Conservation (phyloP, 2,113 vertebrate species). For the Rhinopomastus cyanomelas region DNA sequence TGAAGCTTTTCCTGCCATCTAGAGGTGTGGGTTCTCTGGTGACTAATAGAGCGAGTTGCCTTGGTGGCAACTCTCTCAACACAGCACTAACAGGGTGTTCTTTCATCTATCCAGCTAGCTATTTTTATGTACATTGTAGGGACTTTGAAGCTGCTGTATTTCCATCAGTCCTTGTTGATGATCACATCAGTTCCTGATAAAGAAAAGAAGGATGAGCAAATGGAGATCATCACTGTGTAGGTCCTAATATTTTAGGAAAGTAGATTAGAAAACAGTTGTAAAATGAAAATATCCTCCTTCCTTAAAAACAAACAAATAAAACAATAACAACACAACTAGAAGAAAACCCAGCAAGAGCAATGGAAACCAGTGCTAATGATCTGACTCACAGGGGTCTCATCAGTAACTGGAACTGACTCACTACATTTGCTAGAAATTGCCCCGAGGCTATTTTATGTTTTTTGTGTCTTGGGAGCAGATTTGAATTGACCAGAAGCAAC, state of each 20-base stretch:
- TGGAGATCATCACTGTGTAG: accelerated
- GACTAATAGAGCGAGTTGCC: not conserved
- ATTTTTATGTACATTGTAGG: not conserved
- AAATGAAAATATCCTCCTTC: not conserved
- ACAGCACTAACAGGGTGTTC: not conserved
- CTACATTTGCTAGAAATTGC: not conserved
- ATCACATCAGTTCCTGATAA: not conserved
- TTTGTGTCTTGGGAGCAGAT: not conserved
- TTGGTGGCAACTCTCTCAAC: not conserved
- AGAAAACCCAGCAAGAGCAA: not conserved
- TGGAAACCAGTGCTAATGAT: constrained; percentile 3
- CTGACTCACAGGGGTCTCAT: constrained; percentile 28
- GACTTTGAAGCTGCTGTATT: not conserved
- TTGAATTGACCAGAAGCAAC: not conserved
- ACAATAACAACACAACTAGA: not conserved
- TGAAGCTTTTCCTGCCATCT: constrained; percentile 10
- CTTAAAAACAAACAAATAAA: not conserved
- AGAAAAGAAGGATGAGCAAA: not conserved
- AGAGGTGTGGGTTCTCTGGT: constrained; percentile 36
- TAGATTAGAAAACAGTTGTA: not conserved
- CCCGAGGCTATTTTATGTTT: not conserved
- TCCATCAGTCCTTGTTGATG: not conserved
- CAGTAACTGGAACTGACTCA: constrained; percentile 37
- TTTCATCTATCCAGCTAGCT: not conserved
- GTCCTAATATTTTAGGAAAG: not conserved